phyloP scores from a whole-genome alignment of 2,797 vertebrate species.

The Sciurus carolinensis region DNA sequence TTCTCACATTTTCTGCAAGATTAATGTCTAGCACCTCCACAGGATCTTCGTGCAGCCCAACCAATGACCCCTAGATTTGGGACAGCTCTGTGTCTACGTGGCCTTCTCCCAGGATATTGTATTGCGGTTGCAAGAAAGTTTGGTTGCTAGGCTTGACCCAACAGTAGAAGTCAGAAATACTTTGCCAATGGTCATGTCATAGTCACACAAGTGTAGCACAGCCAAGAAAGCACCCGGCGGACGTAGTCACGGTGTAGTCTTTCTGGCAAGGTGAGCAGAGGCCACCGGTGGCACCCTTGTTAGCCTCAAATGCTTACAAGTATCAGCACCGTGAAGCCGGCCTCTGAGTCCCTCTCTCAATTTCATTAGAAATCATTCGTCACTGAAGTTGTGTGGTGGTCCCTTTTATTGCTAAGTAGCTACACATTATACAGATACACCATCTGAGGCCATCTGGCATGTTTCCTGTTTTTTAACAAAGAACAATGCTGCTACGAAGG shows the following conservation, averaged over 20 bases:
- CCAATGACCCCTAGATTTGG: background rate
- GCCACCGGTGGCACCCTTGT: background rate
- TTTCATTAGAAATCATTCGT: constrained; percentile 21
- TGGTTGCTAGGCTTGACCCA: constrained; percentile 19
- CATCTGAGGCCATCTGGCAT: background rate
- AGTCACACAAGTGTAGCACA: background rate
- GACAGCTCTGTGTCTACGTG: background rate
- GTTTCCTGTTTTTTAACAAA: background rate
- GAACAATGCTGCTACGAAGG: background rate
- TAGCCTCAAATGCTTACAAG: background rate
- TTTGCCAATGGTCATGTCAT: background rate
- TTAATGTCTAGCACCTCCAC: background rate
- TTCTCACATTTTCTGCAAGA: background rate
- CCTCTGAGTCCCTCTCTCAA: background rate
- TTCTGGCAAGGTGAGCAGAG: no score
- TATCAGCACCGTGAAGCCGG: background rate
- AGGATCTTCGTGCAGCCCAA: background rate
- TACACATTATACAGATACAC: no score
- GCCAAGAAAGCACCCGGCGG: background rate
- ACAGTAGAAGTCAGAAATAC: background rate
- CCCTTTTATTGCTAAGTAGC: background rate
- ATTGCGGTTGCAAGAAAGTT: background rate
- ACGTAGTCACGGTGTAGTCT: background rate
- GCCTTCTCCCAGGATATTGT: background rate
- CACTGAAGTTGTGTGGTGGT: background rate